Base-by-base conservation (phyloP, 37 sponge, comb jelly and placozoan species). In the Ephydatia muelleri region DNA sequence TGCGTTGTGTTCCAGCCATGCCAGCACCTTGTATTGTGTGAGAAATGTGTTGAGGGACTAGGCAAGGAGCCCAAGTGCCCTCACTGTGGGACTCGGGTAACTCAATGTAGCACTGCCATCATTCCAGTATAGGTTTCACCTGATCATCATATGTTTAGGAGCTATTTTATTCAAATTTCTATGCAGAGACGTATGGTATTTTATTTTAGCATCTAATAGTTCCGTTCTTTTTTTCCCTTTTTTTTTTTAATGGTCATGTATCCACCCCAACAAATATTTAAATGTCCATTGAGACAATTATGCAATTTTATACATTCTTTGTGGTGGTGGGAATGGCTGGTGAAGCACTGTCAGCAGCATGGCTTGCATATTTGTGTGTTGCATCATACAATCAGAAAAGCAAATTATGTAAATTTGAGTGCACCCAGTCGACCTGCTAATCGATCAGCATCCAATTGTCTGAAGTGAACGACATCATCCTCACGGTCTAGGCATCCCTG, bases 11-110 rank as follows among this genome's bases (percentile, higher is more conserved):
- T 88, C 49, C 89, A 91, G 79, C 96, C 96, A 0, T 96, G 96
- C 69, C 78, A 88, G 21, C 96, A 96, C 77, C 88, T 88, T 84
- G 87, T 93, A 31, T 57, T 93, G 43, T 96, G 96, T 76, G 89
- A 88, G 29, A 67, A 40, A 67, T 96, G 96, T 49, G 83, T 85
- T 19, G 96, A 93, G 31, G 36, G 29, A 27, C 77, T 91, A 48
- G 78, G 69, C 23, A 73, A 57, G 2, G 84, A 79, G 23, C 74
- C 76, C 37, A 74, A 73, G 37, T 95, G 95, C 70, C 89, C 90
- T 38, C 88, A 92, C 78, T 95, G 95, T 72, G 81, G 85, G 3
- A 83, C 82, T 64, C 73, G 38, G 0, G 83, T 94, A 9, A 83
- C 69, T 23, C 70, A 70, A 27, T 64, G 89, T 26, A 75, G 76